Percentiles rank a stretch among this genome's conserved stretches.
These are phyloP conservation scores for Chloroclysta siterata DNA, from an alignment of 2,888 invertebrate species.

Conservation along the genomic window DNA sequence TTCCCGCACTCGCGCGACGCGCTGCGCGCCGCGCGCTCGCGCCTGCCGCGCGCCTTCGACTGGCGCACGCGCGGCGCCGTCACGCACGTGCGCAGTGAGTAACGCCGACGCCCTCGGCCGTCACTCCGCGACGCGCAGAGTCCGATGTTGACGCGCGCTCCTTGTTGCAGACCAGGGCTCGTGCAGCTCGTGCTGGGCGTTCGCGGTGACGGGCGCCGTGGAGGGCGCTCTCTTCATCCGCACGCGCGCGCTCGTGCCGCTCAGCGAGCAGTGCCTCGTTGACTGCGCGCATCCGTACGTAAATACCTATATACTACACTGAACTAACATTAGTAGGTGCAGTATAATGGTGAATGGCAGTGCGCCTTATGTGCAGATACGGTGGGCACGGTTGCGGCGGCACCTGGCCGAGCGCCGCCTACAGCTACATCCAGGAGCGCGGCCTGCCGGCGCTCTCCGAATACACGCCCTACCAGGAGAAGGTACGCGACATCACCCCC, in stretches of 20 bases:
- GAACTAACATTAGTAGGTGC: no score
- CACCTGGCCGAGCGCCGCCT: constrained; percentile 73
- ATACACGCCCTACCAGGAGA: constrained; percentile 60
- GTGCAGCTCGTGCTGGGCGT: constrained; percentile 77
- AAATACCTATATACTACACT: no score
- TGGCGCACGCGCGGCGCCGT: constrained; percentile 72
- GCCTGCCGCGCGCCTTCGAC: constrained; percentile 67
- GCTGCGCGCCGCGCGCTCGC: constrained; percentile 46
- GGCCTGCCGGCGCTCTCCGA: constrained; percentile 64
- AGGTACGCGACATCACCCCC: constrained; percentile 1
- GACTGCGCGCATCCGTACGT: constrained; percentile 69
- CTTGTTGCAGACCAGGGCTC: constrained; percentile 60
- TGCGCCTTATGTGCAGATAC: constrained; percentile 59
- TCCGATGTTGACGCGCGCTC: background rate
- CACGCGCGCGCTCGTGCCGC: constrained; percentile 63
- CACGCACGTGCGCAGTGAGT: constrained; percentile 68
- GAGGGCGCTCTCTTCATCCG: constrained; percentile 72
- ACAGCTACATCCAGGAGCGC: constrained; percentile 61
- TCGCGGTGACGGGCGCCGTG: constrained; percentile 73
- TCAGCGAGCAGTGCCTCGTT: constrained; percentile 71
- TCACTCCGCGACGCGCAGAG: background rate
- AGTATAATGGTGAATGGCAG: no score
- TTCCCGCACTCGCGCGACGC: constrained; percentile 60
- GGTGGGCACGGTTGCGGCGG: constrained; percentile 65
- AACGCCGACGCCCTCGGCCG: no score